Conservation (phyloP, 1,140 invertebrate genomes). For the Anthonomus grandis region DNA sequence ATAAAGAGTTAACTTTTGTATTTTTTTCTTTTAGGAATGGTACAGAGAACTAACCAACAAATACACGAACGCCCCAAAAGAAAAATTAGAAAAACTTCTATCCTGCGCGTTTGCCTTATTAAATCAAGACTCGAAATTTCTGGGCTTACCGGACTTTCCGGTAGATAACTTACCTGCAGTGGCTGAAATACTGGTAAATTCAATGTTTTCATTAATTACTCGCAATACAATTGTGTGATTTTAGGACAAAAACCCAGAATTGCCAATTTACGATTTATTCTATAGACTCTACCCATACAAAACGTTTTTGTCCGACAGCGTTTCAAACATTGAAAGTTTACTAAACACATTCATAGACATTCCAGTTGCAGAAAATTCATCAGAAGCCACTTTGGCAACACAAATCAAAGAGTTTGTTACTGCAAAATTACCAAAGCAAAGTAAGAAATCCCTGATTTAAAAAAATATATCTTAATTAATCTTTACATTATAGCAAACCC, state of each 20-base stretch:
- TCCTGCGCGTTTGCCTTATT: constrained; percentile 73
- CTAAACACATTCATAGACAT: constrained; percentile 29
- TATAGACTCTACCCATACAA: constrained; percentile 81
- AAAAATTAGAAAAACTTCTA: constrained; percentile 66
- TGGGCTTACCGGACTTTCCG: constrained; percentile 88
- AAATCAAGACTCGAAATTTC: constrained; percentile 62
- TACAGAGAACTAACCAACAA: constrained; percentile 50
- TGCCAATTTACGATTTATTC: constrained; percentile 65
- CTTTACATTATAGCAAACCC: background rate
- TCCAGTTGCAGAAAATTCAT: background rate
- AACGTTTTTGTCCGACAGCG: constrained; percentile 71
- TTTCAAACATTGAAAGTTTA: constrained; percentile 38
- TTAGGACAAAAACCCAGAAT: constrained; percentile 65
- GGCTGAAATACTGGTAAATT: constrained; percentile 70
- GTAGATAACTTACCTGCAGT: constrained; percentile 72
- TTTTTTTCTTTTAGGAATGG: constrained; percentile 40
- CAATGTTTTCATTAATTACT: background rate
- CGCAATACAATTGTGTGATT: constrained; percentile 37
- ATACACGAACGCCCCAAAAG: constrained; percentile 56
- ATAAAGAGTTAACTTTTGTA: too few species aligned
- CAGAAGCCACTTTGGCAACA: background rate
- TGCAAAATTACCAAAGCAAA: constrained; percentile 2
- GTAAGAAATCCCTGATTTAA: background rate
- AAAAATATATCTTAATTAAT: background rate
- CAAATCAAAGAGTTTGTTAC: constrained; percentile 11